Conservation (phyloP, 2,888 invertebrate genomes). For the Cosmia pyralina region DNA sequence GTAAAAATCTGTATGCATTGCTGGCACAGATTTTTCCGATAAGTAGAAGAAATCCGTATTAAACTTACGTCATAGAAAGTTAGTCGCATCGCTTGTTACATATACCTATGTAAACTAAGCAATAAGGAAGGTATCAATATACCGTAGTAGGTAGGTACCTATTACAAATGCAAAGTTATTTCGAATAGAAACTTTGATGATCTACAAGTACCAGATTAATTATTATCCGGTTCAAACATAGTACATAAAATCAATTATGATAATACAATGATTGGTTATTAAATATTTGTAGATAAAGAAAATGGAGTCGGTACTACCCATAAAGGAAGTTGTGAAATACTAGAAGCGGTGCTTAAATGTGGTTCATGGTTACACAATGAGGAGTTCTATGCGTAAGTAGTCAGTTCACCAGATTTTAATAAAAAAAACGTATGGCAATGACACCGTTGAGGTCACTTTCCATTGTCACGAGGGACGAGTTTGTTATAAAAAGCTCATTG, state of each 20-base stretch:
- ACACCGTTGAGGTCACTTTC: slow-evolving; percentile 73
- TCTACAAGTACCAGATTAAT: background rate
- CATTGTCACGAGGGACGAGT: slow-evolving; percentile 61
- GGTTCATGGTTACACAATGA: slow-evolving; percentile 74
- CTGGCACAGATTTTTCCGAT: slow-evolving; percentile 57
- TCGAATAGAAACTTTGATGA: slow-evolving; percentile 7
- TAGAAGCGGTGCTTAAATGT: slow-evolving; percentile 67
- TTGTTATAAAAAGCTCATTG: slow-evolving; percentile 45
- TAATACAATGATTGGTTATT: background rate
- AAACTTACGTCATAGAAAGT: slow-evolving; percentile 63
- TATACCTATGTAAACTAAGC: slow-evolving; percentile 54
- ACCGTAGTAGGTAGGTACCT: background rate
- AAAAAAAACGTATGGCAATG: slow-evolving; percentile 73
- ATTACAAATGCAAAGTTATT: slow-evolving; percentile 29
- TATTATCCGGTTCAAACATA: background rate
- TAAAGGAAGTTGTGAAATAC: slow-evolving; percentile 41
- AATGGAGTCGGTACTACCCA: slow-evolving; percentile 18
- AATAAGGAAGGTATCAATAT: slow-evolving; percentile 63
- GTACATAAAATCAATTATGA: background rate
- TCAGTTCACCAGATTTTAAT: slow-evolving; percentile 60
- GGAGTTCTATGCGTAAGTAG: slow-evolving; percentile 69
- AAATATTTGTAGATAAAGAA: slow-evolving; percentile 28
- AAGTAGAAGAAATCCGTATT: slow-evolving; percentile 60
- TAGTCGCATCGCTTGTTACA: slow-evolving; percentile 53
- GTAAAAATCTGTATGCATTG: slow-evolving; percentile 53